A percentile compares a stretch with the other conserved stretches of the same genome.
phyloP scores from a whole-genome alignment of 2,113 vertebrate genomes.

The Mugil cephalus region DNA sequence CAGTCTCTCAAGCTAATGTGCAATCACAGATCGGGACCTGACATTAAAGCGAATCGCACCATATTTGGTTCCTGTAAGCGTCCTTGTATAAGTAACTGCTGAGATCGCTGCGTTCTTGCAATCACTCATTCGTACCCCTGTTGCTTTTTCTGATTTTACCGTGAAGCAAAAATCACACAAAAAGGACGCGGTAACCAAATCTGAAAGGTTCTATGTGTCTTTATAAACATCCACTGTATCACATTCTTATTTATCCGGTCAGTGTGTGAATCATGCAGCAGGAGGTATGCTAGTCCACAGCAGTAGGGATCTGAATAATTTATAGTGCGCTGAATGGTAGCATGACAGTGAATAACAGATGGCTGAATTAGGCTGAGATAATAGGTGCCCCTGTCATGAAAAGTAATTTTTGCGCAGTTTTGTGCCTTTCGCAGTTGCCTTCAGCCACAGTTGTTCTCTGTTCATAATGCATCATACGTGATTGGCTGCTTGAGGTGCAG shows the following conservation, averaged over 20 bases:
- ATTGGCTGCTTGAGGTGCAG: neutral
- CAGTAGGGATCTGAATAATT: constrained; percentile 69
- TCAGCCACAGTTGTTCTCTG: constrained; percentile 1
- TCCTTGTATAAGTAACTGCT: constrained; percentile 53
- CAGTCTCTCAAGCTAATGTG: constrained; percentile 76
- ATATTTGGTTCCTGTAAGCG: constrained; percentile 65
- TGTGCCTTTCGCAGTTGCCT: constrained; percentile 8
- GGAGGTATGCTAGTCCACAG: constrained; percentile 48
- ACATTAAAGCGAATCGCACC: constrained; percentile 70
- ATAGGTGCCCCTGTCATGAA: constrained; percentile 31
- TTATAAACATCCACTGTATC: constrained; percentile 4
- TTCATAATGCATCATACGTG: constrained; percentile 74
- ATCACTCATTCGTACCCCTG: constrained; percentile 32
- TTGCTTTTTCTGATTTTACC: constrained; percentile 15
- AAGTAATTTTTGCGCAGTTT: constrained; percentile 12
- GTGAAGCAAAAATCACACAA: neutral
- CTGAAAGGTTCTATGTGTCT: neutral
- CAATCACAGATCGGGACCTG: constrained; percentile 75
- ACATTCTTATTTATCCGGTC: constrained; percentile 10
- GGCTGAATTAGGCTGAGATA: constrained; percentile 29
- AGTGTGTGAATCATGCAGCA: constrained; percentile 66
- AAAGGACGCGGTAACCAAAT: neutral
- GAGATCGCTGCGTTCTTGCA: constrained; percentile 27
- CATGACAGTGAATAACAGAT: constrained; percentile 44
- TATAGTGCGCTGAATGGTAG: constrained; percentile 43